phyloP scores from a whole-genome alignment of 2,113 vertebrate species.

The Scomber scombrus region DNA sequence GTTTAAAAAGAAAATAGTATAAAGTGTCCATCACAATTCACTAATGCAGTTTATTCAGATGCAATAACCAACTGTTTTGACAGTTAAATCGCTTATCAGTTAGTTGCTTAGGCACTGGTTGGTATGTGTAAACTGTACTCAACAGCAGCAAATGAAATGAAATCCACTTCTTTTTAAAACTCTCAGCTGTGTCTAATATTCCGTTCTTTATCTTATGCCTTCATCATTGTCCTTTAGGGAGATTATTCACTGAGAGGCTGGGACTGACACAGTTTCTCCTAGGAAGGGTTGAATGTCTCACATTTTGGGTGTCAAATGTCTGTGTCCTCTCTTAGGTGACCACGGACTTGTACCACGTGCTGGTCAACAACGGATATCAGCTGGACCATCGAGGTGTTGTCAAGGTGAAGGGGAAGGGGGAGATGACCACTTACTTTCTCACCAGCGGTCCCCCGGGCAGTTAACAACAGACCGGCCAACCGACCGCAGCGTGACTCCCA shows the following conservation, averaged over 20 bases:
- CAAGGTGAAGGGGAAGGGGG: constrained; percentile 98
- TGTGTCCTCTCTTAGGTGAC: constrained; percentile 88
- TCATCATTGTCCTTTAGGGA: background rate
- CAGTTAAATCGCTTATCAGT: too few species aligned
- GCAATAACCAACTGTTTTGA: too few species aligned
- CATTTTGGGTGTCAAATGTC: constrained; percentile 60
- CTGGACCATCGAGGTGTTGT: constrained; percentile 94
- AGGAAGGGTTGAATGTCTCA: constrained; percentile 34
- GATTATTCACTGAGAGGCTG: background rate
- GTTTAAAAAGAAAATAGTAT: too few species aligned
- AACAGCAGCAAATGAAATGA: background rate
- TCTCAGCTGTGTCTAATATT: background rate
- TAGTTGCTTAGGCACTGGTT: background rate
- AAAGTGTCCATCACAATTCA: too few species aligned
- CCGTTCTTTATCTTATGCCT: background rate
- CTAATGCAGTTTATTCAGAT: too few species aligned
- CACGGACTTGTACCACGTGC: constrained; percentile 93
- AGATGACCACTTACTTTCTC: constrained; percentile 99
- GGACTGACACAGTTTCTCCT: constrained; percentile 16
- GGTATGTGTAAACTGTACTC: background rate
- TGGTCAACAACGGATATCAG: constrained; percentile 93
- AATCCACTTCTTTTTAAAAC: background rate
- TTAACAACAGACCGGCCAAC: constrained; percentile 82
- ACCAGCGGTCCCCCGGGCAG: constrained; percentile 90
- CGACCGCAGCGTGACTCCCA: constrained; percentile 60